Percentiles rank a stretch among this genome's conserved stretches.
These are phyloP conservation scores for Adoxophyes honmai DNA, from an alignment of 1,140 invertebrate genomes.

Conservation along the genomic window DNA sequence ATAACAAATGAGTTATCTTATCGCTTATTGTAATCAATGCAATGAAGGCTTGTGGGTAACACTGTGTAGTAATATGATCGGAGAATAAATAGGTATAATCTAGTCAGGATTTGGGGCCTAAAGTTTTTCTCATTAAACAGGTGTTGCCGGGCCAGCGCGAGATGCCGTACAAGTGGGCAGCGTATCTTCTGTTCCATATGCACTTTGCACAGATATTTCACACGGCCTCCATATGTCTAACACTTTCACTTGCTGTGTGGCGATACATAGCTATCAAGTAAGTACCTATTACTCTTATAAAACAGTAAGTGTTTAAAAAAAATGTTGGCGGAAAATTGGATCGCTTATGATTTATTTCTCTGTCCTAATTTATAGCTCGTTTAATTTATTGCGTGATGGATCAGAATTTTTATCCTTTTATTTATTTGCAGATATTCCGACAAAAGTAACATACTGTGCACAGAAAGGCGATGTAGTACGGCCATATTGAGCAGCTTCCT, in stretches of 20 bases:
- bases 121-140: not conserved
- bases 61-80: not conserved
- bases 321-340: not conserved
- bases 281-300: slow-evolving; percentile 22
- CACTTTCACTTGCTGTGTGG: slow-evolving; percentile 86
- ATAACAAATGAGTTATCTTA: not conserved
- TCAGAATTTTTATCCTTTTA: no score
- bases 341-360: not conserved
- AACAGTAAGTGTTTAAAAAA: not conserved
- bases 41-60: not conserved
- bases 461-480: slow-evolving; percentile 82
- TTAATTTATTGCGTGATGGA: no score
- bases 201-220: slow-evolving; percentile 89
- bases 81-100: slow-evolving; percentile 1
- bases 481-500: slow-evolving; percentile 86
- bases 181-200: slow-evolving; percentile 87
- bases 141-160: slow-evolving; percentile 53
- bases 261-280: slow-evolving; percentile 75
- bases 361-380: no score
- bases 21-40: not conserved
- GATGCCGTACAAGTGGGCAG: slow-evolving; percentile 75
- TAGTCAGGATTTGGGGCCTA: no score
- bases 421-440: slow-evolving; percentile 52
- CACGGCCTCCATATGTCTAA: slow-evolving; percentile 92
- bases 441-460: slow-evolving; percentile 78